phyloP scores from a whole-genome alignment of 2,888 invertebrate species.

The Athalia cordata region DNA sequence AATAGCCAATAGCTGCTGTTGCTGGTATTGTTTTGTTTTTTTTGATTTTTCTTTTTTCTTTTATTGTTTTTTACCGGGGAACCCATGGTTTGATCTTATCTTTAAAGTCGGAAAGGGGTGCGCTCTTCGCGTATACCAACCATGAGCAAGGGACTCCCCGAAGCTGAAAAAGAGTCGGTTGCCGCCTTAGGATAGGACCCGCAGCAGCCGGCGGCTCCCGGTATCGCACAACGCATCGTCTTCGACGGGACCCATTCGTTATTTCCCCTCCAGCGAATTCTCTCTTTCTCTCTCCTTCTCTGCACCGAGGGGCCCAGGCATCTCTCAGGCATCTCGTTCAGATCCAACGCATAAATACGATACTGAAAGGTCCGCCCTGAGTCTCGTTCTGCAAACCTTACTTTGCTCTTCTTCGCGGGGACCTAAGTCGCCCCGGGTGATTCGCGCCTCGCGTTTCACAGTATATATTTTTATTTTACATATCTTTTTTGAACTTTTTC shows the following conservation, averaged over 20 bases:
- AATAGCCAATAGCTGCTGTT: too few species aligned
- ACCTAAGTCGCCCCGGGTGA: slow-evolving; percentile 32
- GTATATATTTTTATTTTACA: too few species aligned
- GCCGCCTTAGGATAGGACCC: slow-evolving; percentile 4
- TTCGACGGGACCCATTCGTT: slow-evolving; percentile 51
- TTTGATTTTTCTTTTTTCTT: too few species aligned
- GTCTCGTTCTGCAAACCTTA: slow-evolving; percentile 14
- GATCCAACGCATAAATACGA: slow-evolving; percentile 40
- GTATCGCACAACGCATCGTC: slow-evolving; percentile 71
- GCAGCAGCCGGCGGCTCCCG: slow-evolving; percentile 57
- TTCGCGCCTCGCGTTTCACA: slow-evolving; percentile 26
- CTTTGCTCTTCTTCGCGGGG: slow-evolving; percentile 4
- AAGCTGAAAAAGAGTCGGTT: background rate
- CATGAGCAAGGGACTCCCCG: too few species aligned
- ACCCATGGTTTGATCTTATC: too few species aligned
- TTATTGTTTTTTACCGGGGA: too few species aligned
- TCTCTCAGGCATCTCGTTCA: slow-evolving; percentile 39
- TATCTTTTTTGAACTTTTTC: too few species aligned
- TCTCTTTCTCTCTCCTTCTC: too few species aligned
- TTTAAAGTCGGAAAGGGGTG: too few species aligned
- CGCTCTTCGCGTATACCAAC: too few species aligned
- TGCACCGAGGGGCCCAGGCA: background rate
- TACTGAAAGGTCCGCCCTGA: slow-evolving; percentile 5
- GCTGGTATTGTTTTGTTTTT: too few species aligned
- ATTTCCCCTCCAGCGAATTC: slow-evolving; percentile 3